Conservation (phyloP, 2,888 invertebrate genomes). For the Eucera pruinosa region DNA sequence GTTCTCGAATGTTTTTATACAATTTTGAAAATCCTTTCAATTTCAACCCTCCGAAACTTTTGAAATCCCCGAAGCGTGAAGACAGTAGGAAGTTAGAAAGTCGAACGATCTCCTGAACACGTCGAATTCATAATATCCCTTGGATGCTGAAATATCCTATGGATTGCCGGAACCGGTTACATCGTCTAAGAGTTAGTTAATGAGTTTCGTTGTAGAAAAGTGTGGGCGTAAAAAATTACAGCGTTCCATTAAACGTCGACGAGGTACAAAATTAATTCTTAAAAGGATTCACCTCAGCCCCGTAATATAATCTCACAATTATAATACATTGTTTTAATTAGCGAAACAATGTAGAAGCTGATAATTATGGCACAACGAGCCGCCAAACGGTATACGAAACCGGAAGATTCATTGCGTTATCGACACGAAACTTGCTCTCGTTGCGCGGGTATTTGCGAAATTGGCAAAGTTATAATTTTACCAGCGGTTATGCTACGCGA, state of each 20-base stretch:
- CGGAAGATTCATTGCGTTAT: slow-evolving; percentile 25
- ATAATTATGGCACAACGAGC: not conserved
- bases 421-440: not conserved
- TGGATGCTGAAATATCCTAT: slow-evolving; percentile 4
- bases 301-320: not conserved
- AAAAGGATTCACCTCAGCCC: not conserved
- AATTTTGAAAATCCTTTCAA: not conserved
- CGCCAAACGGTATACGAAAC: not conserved
- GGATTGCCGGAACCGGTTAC: slow-evolving; percentile 7
- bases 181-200: slow-evolving; percentile 16
- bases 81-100: slow-evolving; percentile 6
- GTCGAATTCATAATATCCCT: slow-evolving; percentile 14
- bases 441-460: slow-evolving; percentile 5
- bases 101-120: slow-evolving; percentile 3
- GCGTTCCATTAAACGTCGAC: not conserved
- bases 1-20: too few species aligned
- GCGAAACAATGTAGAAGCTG: not conserved
- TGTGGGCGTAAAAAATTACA: not conserved
- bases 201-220: slow-evolving; percentile 18
- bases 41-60: not conserved
- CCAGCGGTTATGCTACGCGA: not conserved
- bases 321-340: slow-evolving; percentile 15
- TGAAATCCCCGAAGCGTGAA: not conserved
- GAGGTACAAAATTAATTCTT: not conserved
- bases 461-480: slow-evolving; percentile 25